Evolutionary conservation across 2,797 vertebrate species (phyloP).

Genomic region (Sarcoramphus papa): DNA sequence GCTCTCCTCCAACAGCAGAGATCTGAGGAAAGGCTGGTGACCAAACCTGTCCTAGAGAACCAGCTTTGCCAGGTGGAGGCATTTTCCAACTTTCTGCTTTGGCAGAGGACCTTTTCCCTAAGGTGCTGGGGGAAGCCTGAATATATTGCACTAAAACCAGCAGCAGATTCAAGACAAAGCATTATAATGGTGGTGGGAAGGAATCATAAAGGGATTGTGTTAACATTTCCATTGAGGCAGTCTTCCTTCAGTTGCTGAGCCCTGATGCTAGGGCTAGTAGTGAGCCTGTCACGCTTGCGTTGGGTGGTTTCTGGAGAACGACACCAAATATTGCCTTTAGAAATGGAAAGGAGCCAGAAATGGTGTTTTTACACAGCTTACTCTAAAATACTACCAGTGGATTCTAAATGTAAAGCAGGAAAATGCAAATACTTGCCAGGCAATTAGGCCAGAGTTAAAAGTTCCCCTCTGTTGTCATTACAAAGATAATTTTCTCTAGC

Average conservation of each 20-base stretch:
- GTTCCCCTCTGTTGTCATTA: neutral
- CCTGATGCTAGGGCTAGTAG: neutral
- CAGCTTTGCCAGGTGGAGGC: neutral
- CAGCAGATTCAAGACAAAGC: neutral
- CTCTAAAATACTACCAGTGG: neutral
- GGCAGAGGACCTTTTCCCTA: neutral
- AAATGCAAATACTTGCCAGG: neutral
- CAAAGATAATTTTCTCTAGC: neutral
- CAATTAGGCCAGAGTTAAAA: neutral
- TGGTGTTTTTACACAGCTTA: neutral
- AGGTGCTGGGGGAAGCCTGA: neutral
- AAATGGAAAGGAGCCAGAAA: neutral
- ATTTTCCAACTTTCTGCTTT: neutral
- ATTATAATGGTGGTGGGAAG: neutral
- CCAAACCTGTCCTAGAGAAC: neutral
- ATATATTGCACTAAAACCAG: neutral
- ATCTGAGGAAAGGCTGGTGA: neutral
- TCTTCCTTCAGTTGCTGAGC: neutral
- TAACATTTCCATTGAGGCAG: neutral
- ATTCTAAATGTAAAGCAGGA: neutral
- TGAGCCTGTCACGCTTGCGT: rapidly evolving
- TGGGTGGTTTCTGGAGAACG: neutral
- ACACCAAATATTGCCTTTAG: neutral
- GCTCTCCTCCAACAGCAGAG: neutral
- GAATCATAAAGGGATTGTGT: neutral